Evolutionary conservation across 2,888 invertebrate species (phyloP).

Genomic region (Drosophila austrosaltans): DNA sequence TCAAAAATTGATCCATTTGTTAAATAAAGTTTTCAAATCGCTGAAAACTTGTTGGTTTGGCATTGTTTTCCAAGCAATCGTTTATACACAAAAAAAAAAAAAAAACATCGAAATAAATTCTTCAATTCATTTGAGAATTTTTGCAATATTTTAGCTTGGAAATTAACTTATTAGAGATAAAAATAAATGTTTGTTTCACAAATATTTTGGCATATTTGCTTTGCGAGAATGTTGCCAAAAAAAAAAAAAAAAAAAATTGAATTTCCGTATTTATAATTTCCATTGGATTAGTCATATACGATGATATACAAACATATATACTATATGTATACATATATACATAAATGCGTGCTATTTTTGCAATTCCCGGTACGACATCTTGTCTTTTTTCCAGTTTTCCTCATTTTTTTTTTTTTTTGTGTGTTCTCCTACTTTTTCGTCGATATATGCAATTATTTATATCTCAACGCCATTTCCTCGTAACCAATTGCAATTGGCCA

Average conservation of each 20-base stretch:
- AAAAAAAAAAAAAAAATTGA: neutral
- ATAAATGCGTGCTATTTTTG: conserved; percentile 25
- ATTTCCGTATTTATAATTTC: conserved; percentile 18
- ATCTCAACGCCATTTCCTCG: conserved; percentile 14
- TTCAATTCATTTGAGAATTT: neutral
- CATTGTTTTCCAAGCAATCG: too few species aligned
- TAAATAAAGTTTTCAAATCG: neutral
- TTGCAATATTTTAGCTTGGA: conserved; percentile 6
- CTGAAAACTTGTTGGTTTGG: neutral
- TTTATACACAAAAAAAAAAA: neutral
- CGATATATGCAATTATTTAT: conserved; percentile 30
- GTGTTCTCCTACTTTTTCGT: too few species aligned
- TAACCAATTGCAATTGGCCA: conserved; percentile 33
- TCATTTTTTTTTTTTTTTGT: too few species aligned
- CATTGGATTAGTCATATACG: conserved; percentile 7
- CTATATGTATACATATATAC: neutral
- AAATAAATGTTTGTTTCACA: conserved; percentile 4
- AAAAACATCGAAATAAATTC: neutral
- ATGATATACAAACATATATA: too few species aligned
- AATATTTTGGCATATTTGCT: conserved; percentile 41
- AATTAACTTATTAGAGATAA: neutral
- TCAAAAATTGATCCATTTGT: too few species aligned
- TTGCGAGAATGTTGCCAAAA: conserved; percentile 23
- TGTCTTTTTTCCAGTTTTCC: conserved; percentile 22
- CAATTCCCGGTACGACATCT: conserved; percentile 43